Evolutionary conservation across 2,113 vertebrate genomes (phyloP).

Genomic region (Gadus macrocephalus): DNA sequence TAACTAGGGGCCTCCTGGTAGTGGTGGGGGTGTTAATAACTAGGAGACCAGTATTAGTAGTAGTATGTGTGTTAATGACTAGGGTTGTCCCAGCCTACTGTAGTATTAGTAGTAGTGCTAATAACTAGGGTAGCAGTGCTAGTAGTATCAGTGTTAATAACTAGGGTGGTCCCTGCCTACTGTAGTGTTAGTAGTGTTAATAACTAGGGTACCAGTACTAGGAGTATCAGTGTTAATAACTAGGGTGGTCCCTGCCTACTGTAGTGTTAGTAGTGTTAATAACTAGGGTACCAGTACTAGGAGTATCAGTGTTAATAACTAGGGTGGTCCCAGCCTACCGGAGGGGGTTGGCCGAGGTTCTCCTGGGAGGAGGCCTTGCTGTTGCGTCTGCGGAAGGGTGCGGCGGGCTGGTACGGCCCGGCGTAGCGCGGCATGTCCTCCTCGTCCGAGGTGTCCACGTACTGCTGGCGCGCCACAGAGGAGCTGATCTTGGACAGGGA

Average conservation of each 20-base stretch:
- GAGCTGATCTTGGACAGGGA: conserved; percentile 73
- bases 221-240: too few relatives aligned
- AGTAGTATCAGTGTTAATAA: too few relatives aligned
- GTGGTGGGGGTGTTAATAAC: too few relatives aligned
- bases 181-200: too few relatives aligned
- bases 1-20: conserved; percentile 6
- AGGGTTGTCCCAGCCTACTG: too few relatives aligned
- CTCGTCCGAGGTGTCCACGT: conserved; percentile 84
- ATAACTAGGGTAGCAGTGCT: too few relatives aligned
- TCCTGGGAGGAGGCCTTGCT: conserved; percentile 75
- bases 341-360: conserved; percentile 58
- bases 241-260: too few relatives aligned
- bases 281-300: not conserved
- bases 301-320: not conserved
- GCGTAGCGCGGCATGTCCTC: conserved; percentile 57
- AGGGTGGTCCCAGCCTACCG: conserved; percentile 28
- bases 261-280: not conserved
- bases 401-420: conserved; percentile 67
- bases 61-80: too few relatives aligned
- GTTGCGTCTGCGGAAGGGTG: conserved; percentile 58
- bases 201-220: too few relatives aligned
- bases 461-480: conserved; percentile 51
- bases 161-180: too few relatives aligned
- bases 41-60: too few relatives aligned
- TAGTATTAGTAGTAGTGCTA: too few relatives aligned